phyloP scores from a whole-genome alignment of 2,888 invertebrate species.

The Halictus quadricinctus region DNA sequence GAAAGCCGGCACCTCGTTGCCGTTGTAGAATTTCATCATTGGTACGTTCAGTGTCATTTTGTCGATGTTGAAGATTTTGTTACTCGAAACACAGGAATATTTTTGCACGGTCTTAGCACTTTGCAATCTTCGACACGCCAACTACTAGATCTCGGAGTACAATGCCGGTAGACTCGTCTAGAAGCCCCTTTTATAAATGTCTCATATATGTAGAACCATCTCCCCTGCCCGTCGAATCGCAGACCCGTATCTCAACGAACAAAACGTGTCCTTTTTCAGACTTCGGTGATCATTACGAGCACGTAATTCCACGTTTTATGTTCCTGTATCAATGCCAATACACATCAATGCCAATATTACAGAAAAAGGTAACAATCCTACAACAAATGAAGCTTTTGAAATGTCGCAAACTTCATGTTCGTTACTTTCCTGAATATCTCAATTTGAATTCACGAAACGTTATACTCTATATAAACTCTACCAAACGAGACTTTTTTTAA shows the following conservation, averaged over 20 bases:
- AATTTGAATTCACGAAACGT: neutral
- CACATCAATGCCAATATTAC: neutral
- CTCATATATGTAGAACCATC: conserved; percentile 2
- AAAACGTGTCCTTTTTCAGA: neutral
- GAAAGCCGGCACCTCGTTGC: conserved; percentile 82
- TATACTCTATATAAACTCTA: neutral
- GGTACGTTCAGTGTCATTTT: conserved; percentile 77
- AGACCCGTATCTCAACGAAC: conserved; percentile 22
- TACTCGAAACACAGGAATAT: neutral
- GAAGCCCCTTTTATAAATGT: conserved; percentile 55
- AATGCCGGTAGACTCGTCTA: conserved; percentile 25
- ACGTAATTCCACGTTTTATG: neutral
- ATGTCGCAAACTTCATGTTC: neutral
- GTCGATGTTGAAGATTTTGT: neutral
- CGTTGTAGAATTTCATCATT: conserved; percentile 82
- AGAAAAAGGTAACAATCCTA: neutral
- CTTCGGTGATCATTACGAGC: neutral
- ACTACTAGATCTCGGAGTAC: neutral
- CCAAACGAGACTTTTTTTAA: too few species aligned
- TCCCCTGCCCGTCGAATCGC: neutral
- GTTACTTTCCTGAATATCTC: neutral
- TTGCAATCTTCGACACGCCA: neutral
- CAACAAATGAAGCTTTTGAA: neutral
- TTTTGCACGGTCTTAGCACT: neutral
- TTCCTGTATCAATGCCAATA: neutral